A percentile compares a stretch with the other conserved stretches of the same genome.
These are phyloP conservation scores for Lepus americanus DNA, from an alignment of 2,113 vertebrate species.

Conservation along the genomic window DNA sequence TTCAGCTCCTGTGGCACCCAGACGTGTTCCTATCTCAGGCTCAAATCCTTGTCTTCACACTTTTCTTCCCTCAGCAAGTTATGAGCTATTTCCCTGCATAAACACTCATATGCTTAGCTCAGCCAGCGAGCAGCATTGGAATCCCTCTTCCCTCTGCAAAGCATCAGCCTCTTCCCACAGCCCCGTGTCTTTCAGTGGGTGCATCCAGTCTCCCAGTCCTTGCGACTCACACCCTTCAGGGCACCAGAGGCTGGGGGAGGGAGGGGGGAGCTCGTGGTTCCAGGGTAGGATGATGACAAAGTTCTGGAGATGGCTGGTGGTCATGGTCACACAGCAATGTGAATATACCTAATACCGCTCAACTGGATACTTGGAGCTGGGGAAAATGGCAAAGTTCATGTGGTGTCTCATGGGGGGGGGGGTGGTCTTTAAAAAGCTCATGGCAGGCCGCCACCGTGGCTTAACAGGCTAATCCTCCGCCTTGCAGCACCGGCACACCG, in stretches of 20 bases:
- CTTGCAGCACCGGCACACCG: too few species aligned
- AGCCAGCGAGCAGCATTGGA: constrained; percentile 13
- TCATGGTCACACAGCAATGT: background rate
- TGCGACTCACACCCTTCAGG: background rate
- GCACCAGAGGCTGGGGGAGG: background rate
- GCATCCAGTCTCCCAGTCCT: background rate
- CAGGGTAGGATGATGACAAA: background rate
- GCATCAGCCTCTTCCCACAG: background rate
- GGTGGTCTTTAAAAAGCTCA: too few species aligned
- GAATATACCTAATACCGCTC: background rate
- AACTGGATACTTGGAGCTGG: background rate
- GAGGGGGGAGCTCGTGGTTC: background rate
- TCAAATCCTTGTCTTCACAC: background rate
- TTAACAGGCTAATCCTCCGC: too few species aligned
- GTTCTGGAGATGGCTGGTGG: background rate
- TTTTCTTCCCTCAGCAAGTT: constrained; percentile 7
- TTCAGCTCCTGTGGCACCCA: background rate
- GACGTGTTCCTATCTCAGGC: background rate
- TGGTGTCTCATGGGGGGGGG: too few species aligned
- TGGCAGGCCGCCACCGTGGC: too few species aligned
- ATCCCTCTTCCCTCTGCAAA: constrained; percentile 32
- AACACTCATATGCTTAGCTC: background rate
- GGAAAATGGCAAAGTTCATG: background rate
- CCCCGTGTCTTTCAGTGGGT: background rate
- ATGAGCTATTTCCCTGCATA: constrained; percentile 30